Conservation (phyloP, 2,797 vertebrate species). For the Sebastolobus altivelis region DNA sequence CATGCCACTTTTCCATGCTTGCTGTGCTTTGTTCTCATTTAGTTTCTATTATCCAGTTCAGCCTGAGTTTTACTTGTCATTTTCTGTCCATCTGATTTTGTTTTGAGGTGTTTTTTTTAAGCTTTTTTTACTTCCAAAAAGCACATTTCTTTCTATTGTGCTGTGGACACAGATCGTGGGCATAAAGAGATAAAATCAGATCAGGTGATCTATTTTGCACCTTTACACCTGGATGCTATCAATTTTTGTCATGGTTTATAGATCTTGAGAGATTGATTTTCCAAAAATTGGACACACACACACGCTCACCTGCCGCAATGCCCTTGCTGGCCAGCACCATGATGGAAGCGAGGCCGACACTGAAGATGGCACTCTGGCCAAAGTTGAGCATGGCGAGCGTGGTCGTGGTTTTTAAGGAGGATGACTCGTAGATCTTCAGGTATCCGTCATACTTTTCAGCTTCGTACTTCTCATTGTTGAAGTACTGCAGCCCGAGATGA, state of each 20-base stretch:
- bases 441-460: constrained; percentile 92
- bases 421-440: constrained; percentile 93
- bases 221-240: constrained; percentile 1
- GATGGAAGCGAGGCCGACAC: constrained; percentile 91
- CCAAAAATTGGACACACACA: background rate
- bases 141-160: constrained; percentile 21
- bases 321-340: constrained; percentile 97
- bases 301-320: constrained; percentile 90
- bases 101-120: constrained; percentile 37
- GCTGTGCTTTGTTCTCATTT: constrained; percentile 69
- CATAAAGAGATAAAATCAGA: constrained; percentile 21
- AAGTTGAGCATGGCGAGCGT: constrained; percentile 97
- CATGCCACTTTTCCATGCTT: constrained; percentile 67
- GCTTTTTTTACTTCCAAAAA: constrained; percentile 33
- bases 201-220: constrained; percentile 2
- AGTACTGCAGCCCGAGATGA: constrained; percentile 88
- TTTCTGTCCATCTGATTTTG: constrained; percentile 54
- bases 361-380: constrained; percentile 96
- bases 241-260: constrained; percentile 7
- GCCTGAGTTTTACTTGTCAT: constrained; percentile 51
- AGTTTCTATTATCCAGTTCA: constrained; percentile 61
- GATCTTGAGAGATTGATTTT: constrained; percentile 9
- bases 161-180: constrained; percentile 27
- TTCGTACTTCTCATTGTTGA: constrained; percentile 99
- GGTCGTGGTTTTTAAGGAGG: constrained; percentile 96